These are phyloP conservation scores for Petrolisthes manimaculis DNA, from an alignment of 2,888 invertebrate species.

Conservation along the genomic window DNA sequence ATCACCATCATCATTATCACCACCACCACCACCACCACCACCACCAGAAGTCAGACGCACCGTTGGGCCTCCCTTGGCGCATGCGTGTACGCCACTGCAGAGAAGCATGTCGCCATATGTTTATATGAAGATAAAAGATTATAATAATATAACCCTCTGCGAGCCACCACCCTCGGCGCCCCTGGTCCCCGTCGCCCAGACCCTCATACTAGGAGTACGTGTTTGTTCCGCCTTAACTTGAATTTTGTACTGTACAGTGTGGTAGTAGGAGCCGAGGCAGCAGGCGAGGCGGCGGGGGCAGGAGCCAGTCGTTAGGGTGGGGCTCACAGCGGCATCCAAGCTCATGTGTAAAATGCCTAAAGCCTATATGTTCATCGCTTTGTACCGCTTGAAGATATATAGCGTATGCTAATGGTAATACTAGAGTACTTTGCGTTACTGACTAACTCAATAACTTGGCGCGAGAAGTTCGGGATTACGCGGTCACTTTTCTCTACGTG, in stretches of 20 bases:
- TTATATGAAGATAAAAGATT: slow-evolving; percentile 38
- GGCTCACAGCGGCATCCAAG: slow-evolving; percentile 18
- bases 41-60: slow-evolving; percentile 25
- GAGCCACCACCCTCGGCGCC: slow-evolving; percentile 34
- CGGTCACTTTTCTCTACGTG: slow-evolving; percentile 62
- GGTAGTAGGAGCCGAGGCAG: slow-evolving; percentile 38
- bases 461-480: slow-evolving; percentile 64
- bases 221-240: slow-evolving; percentile 56
- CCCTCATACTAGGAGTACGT: slow-evolving; percentile 47
- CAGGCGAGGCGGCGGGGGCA: slow-evolving; percentile 9
- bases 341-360: slow-evolving; percentile 56
- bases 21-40: slow-evolving; percentile 33
- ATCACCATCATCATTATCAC: slow-evolving; percentile 4
- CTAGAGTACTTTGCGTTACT: slow-evolving; percentile 63
- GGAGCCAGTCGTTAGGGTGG: background rate
- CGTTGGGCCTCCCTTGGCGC: slow-evolving; percentile 38
- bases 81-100: slow-evolving; percentile 39
- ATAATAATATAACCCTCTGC: slow-evolving; percentile 29
- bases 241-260: slow-evolving; percentile 53
- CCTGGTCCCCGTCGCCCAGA: slow-evolving; percentile 28
- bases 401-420: slow-evolving; percentile 60
- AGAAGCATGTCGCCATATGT: slow-evolving; percentile 53
- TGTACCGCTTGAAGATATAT: slow-evolving; percentile 63
- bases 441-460: slow-evolving; percentile 61
- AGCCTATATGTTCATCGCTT: slow-evolving; percentile 62